Evolutionary conservation across 1,140 invertebrate genomes (phyloP), one percentile per base, ranked within the genome.

Genomic region (Coptotermes formosanus): DNA sequence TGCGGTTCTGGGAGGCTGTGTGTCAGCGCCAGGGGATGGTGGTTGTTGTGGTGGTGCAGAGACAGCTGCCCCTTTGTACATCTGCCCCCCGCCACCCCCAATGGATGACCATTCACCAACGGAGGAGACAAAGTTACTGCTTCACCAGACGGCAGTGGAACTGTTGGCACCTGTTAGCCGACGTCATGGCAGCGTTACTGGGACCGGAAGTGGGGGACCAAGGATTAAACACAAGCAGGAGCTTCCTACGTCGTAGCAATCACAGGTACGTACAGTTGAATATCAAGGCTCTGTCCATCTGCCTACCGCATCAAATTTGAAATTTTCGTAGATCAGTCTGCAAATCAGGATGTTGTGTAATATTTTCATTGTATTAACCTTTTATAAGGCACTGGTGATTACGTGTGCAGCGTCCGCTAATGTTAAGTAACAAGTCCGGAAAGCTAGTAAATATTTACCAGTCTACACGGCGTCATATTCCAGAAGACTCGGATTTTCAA

Each of bases 41-140:
- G 85, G 87, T 64, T 86, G 85, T 32, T 75, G 83, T 21, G 75
- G 69, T 44, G 55, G 30, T 48, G 86, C 83, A 23, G 82, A 59
- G 21, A 59, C 55, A 16, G 43, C 69, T 38, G 16, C 23, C 1
- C 69, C 82, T 9, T 88, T 92, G 55, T 92, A 91, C 88, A 92
- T 92, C 81, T 92, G 91, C 86, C 91, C 91, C 21, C 92, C 91
- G 44, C 91, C 92, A 32, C 91, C 92, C 11, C 91, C 92, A 9
- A 91, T 91, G 89, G 91, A 91, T 83, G 92, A 92, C 88, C 90
- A 90, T 87, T 92, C 92, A 23, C 92, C 92, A 25, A 92, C 92
- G 12, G 92, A 93, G 89, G 92, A 93, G 88, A 93, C 92, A 23
- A 90, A 90, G 86, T 89, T 92, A 85, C 89, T 92, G 85, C 88